phyloP scores from a whole-genome alignment of 2,113 vertebrate species.

The Sebastes schlegelii region DNA sequence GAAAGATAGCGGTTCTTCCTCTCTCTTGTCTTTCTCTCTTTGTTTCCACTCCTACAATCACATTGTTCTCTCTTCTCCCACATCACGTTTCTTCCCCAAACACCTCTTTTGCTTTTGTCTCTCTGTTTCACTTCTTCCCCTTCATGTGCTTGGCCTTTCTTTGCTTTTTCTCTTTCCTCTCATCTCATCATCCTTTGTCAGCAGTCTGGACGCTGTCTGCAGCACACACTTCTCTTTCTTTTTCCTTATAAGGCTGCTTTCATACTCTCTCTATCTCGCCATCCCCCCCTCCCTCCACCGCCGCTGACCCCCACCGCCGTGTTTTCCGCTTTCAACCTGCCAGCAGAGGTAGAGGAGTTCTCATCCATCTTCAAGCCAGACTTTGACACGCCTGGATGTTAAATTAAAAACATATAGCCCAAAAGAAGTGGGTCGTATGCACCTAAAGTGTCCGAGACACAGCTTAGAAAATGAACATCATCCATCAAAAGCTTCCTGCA shows the following conservation, averaged over 20 bases:
- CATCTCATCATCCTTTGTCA: slow-evolving; percentile 53
- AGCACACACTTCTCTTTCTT: slow-evolving; percentile 45
- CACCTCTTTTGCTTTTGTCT: slow-evolving; percentile 30
- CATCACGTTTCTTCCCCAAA: slow-evolving; percentile 24
- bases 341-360: slow-evolving; percentile 67
- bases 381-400: slow-evolving; percentile 71
- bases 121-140: neutral
- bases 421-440: slow-evolving; percentile 71
- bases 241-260: slow-evolving; percentile 67
- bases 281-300: neutral
- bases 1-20: slow-evolving; percentile 3
- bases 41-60: slow-evolving; percentile 36
- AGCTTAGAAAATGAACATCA: slow-evolving; percentile 79
- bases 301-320: slow-evolving; percentile 22
- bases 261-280: slow-evolving; percentile 37
- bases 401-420: slow-evolving; percentile 79
- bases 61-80: slow-evolving; percentile 14
- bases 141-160: neutral
- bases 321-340: slow-evolving; percentile 70
- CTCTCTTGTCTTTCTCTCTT: slow-evolving; percentile 11
- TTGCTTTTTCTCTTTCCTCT: slow-evolving; percentile 12
- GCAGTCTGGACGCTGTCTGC: slow-evolving; percentile 61
- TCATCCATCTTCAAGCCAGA: slow-evolving; percentile 78
- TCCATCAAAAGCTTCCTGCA: slow-evolving; percentile 74
- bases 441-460: slow-evolving; percentile 75